phyloP scores from a whole-genome alignment of 2,797 vertebrate genomes.

The Etheostoma perlongum region DNA sequence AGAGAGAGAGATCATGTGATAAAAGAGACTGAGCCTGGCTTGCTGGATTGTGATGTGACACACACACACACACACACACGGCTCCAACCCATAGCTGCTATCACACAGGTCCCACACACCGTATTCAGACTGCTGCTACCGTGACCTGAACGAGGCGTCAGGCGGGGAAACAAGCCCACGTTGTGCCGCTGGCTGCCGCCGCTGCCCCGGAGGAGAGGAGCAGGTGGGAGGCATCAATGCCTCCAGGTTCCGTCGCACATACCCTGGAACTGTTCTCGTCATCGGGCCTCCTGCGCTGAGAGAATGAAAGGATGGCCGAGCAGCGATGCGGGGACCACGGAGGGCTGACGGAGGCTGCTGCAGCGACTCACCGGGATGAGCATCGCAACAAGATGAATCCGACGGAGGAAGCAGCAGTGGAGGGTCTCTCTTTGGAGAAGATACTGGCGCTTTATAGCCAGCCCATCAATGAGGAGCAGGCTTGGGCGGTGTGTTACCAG shows the following conservation, averaged over 20 bases:
- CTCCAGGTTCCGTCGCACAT: constrained; percentile 37
- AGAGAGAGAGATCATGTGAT: constrained; percentile 66
- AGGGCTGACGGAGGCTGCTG: constrained; percentile 73
- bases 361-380: constrained; percentile 61
- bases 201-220: not conserved
- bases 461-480: constrained; percentile 98
- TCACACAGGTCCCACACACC: constrained; percentile 1
- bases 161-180: constrained; percentile 3
- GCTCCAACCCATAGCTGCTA: too few relatives aligned
- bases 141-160: constrained; percentile 39
- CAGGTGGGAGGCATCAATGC: constrained; percentile 62
- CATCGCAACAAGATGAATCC: constrained; percentile 63
- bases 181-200: constrained; percentile 5
- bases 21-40: constrained; percentile 42
- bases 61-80: constrained; percentile 8
- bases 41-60: constrained; percentile 29
- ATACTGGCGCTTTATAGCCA: constrained; percentile 92
- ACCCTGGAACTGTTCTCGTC: constrained; percentile 50
- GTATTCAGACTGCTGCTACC: constrained; percentile 62
- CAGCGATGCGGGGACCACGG: constrained; percentile 72
- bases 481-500: constrained; percentile 97
- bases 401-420: constrained; percentile 67
- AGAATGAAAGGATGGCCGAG: constrained; percentile 85
- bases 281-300: constrained; percentile 68
- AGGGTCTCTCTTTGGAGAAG: constrained; percentile 89